Percentiles rank a stretch among this genome's conserved stretches.
Conservation (phyloP, 2,113 vertebrate species). For the Eulemur macaco region DNA sequence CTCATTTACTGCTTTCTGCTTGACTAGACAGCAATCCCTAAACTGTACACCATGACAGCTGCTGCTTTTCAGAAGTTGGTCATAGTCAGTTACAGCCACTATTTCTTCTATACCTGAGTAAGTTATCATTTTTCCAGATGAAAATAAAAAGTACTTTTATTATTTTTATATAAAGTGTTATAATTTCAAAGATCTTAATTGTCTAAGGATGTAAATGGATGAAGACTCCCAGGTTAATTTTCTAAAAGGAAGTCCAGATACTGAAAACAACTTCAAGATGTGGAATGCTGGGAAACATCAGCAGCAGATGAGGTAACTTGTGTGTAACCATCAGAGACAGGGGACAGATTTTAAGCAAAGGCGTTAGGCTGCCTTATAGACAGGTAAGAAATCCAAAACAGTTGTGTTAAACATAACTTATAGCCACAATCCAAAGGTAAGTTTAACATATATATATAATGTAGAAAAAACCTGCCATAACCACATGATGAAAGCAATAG, state of each 20-base stretch:
- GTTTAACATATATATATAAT: not conserved
- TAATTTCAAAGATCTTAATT: conserved; percentile 57
- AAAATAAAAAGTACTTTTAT: conserved; percentile 47
- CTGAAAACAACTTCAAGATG: conserved; percentile 66
- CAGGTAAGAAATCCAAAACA: not conserved
- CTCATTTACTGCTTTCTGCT: not conserved
- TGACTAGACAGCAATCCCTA: not conserved
- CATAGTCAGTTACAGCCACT: not conserved
- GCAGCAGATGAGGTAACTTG: conserved; percentile 47
- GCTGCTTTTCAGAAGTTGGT: conserved; percentile 36
- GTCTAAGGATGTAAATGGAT: conserved; percentile 40
- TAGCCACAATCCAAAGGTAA: not conserved
- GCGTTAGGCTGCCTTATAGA: not conserved
- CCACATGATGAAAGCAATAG: not conserved
- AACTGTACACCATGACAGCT: not conserved
- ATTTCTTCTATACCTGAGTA: conserved; percentile 29
- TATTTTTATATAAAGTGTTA: conserved; percentile 44
- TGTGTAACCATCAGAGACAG: not conserved
- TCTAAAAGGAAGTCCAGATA: conserved; percentile 50
- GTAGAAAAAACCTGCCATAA: not conserved
- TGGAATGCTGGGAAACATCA: conserved; percentile 30
- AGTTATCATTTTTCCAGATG: conserved; percentile 30
- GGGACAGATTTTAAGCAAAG: not conserved
- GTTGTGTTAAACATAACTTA: not conserved
- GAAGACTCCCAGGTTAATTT: conserved; percentile 20